Evolutionary conservation across 23 tunicate species (phyloP).

Genomic region (Aplidium turbinatum): DNA sequence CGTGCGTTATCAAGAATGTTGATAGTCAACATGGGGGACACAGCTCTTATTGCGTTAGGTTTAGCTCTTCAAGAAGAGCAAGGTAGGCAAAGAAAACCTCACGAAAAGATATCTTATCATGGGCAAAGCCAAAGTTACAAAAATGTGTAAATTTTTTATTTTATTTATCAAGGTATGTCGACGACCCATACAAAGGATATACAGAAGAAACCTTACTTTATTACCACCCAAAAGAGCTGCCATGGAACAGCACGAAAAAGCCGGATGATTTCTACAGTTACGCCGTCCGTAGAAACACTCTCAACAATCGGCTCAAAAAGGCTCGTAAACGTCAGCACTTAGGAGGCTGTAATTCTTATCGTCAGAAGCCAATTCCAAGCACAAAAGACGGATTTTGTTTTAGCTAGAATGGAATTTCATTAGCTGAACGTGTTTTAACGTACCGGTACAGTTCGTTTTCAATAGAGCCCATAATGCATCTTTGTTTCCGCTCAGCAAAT

Average conservation of each 20-base stretch:
- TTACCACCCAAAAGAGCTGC: constrained; percentile 74
- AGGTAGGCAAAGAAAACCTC: too few relatives aligned
- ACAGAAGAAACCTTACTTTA: constrained; percentile 45
- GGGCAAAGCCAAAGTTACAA: too few relatives aligned
- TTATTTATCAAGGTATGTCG: constrained; percentile 53
- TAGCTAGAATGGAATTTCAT: too few relatives aligned
- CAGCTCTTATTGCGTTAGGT: not conserved
- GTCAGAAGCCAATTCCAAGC: constrained; percentile 29
- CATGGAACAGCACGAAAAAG: constrained; percentile 31
- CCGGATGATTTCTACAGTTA: constrained; percentile 23
- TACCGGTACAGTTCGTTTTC: not conserved
- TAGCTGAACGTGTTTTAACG: not conserved
- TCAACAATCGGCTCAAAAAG: not conserved
- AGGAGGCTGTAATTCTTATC: not conserved
- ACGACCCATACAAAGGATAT: constrained; percentile 82
- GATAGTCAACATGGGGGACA: too few relatives aligned
- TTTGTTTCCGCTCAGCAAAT: not conserved
- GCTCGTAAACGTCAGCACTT: constrained; percentile 4
- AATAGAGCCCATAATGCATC: not conserved
- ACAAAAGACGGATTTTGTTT: constrained; percentile 1
- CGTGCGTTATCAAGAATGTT: too few relatives aligned
- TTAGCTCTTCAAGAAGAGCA: not conserved
- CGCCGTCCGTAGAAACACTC: constrained; percentile 19
- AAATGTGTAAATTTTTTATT: not conserved
- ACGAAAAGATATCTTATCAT: too few relatives aligned